Conservation (phyloP, 2,888 invertebrate genomes). For the Epistrophe eligans region DNA sequence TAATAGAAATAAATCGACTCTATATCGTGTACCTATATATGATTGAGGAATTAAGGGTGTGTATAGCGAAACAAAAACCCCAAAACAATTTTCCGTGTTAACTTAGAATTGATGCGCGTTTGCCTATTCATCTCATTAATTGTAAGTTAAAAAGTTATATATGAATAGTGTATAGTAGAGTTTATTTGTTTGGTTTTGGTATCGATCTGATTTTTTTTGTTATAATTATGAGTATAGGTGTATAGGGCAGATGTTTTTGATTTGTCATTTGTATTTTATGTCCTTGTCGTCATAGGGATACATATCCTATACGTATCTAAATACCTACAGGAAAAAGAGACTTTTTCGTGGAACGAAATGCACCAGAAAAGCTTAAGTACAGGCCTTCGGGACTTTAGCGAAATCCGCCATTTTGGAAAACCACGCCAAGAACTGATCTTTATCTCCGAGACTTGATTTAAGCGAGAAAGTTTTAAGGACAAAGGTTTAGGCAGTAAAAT, state of each 20-base stretch:
- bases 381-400: too few relatives aligned
- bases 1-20: conserved; percentile 68
- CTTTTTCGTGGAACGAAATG: too few relatives aligned
- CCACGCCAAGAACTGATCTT: too few relatives aligned
- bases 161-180: conserved; percentile 4
- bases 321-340: too few relatives aligned
- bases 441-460: too few relatives aligned
- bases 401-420: too few relatives aligned
- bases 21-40: conserved; percentile 27
- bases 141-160: conserved; percentile 80
- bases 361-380: too few relatives aligned
- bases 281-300: too few relatives aligned
- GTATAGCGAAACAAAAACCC: conserved; percentile 69
- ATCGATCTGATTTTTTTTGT: conserved; percentile 60
- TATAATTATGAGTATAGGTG: too few relatives aligned
- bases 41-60: conserved; percentile 63
- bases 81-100: conserved; percentile 79
- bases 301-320: too few relatives aligned
- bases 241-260: conserved; percentile 73
- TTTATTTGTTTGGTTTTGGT: conserved; percentile 69
- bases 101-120: conserved; percentile 58
- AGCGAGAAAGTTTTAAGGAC: too few relatives aligned
- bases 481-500: too few relatives aligned
- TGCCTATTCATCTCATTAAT: conserved; percentile 77
- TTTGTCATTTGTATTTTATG: background rate